These are phyloP conservation scores for Nomada lathburiana DNA, from an alignment of 2,888 invertebrate genomes.

Conservation along the genomic window DNA sequence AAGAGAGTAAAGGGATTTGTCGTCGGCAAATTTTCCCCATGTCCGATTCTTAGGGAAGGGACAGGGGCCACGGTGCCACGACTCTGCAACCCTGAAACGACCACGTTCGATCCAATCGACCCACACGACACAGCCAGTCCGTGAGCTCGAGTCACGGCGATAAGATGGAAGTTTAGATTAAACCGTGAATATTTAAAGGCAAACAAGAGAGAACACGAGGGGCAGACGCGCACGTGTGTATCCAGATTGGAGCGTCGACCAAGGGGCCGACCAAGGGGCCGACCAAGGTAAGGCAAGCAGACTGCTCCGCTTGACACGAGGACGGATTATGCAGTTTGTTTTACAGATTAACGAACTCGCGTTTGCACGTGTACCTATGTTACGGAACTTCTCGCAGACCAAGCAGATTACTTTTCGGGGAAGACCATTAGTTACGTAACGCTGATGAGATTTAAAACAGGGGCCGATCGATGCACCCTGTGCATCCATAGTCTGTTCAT, in stretches of 20 bases:
- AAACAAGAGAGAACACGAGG: conserved; percentile 31
- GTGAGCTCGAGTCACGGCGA: conserved; percentile 62
- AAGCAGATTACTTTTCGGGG: neutral
- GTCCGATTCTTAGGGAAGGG: neutral
- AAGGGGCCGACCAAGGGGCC: neutral
- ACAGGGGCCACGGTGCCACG: neutral
- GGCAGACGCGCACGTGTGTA: neutral
- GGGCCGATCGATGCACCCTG: neutral
- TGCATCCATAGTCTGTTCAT: neutral
- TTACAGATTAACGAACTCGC: conserved; percentile 64
- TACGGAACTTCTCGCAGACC: conserved; percentile 1
- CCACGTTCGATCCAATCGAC: conserved; percentile 39
- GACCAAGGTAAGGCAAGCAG: neutral
- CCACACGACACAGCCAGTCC: conserved; percentile 61
- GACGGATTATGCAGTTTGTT: conserved; percentile 71
- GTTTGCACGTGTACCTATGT: conserved; percentile 10
- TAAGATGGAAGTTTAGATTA: conserved; percentile 79
- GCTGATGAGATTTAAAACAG: conserved; percentile 6
- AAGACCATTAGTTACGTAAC: conserved; percentile 11
- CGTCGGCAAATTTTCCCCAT: too few relatives aligned
- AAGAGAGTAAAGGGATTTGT: too few relatives aligned
- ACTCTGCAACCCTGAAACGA: conserved; percentile 8
- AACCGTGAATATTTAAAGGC: conserved; percentile 77
- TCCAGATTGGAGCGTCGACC: neutral
- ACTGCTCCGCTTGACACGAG: conserved; percentile 33